Evolutionary conservation across 2,888 invertebrate species (phyloP), one percentile per base, ranked within the genome.

Genomic region (Siphlonurus alternatus): DNA sequence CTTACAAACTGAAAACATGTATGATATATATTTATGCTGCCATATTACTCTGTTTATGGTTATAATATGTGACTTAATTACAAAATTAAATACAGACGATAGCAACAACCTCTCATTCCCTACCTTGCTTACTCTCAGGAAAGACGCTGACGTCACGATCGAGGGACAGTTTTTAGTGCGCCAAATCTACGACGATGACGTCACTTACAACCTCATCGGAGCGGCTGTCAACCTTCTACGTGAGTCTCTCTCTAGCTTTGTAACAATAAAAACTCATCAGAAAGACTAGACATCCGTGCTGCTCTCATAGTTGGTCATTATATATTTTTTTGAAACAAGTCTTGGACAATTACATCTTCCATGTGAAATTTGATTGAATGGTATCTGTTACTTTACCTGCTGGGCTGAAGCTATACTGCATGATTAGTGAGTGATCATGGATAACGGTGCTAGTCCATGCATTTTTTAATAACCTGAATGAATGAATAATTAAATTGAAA

Each of bases 111-210:
- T n/a, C n/a, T n/a, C n/a, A n/a, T n/a, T n/a, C n/a, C n/a, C n/a
- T n/a, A n/a, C n/a, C n/a, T n/a, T n/a, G n/a, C n/a, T n/a, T n/a
- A n/a, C n/a, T n/a, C n/a, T n/a, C 74, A 96, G 95, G 75, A 89
- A 88, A 81, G 91, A 91, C 75, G 95, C 95, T 0, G 90, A 92
- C 65, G 87, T 96, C 63, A 84, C 84, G 66, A 94, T 96, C 93
- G 95, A 96, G 72, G 95, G 95, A 1, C 93, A 94, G 70, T 96
- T 96, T 76, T 79, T 96, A 69, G 94, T 95, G 18, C 82, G 95
- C 15, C 92, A 94, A 78, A 92, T 95, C 71, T 96, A 96, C 76
- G 94, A 95, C 71, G 96, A 96, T 74, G 92, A 93, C 76, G 86
- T 94, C 66, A 95, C 96, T 0, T 96, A 95, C 77, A 93, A 93